Evolutionary conservation across 1,140 invertebrate genomes (phyloP).

Genomic region (Anoplolepis gracilipes): DNA sequence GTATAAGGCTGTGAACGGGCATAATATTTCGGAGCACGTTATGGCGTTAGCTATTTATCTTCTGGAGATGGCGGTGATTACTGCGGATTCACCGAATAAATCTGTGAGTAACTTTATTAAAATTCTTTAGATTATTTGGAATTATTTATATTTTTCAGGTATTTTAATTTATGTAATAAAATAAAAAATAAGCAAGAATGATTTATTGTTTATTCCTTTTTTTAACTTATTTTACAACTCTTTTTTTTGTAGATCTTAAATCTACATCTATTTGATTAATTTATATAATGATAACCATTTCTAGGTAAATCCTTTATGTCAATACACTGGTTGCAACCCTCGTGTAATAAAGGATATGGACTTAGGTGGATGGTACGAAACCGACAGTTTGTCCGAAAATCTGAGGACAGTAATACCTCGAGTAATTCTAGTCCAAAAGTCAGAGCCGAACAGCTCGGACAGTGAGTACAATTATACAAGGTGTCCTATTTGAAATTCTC

Average conservation of each 20-base stretch:
- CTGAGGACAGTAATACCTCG: slow-evolving; percentile 90
- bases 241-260: slow-evolving; percentile 20
- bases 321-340: slow-evolving; percentile 76
- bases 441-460: slow-evolving; percentile 87
- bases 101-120: slow-evolving; percentile 78
- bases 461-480: slow-evolving; percentile 82
- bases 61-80: slow-evolving; percentile 93
- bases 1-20: slow-evolving; percentile 93
- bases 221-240: neutral
- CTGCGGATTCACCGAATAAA: slow-evolving; percentile 86
- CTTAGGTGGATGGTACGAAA: slow-evolving; percentile 91
- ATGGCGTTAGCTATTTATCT: slow-evolving; percentile 95
- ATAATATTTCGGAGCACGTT: slow-evolving; percentile 93
- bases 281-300: slow-evolving; percentile 60
- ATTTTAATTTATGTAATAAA: slow-evolving; percentile 6
- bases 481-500: too few relatives aligned
- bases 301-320: slow-evolving; percentile 83
- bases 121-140: neutral
- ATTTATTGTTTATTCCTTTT: neutral
- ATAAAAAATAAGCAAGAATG: neutral
- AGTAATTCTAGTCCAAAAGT: slow-evolving; percentile 88
- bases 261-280: slow-evolving; percentile 21
- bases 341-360: slow-evolving; percentile 88
- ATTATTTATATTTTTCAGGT: neutral
- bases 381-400: slow-evolving; percentile 93